These are phyloP conservation scores for Cyclargus thomasi DNA, from an alignment of 1,140 invertebrate genomes.

Conservation along the genomic window DNA sequence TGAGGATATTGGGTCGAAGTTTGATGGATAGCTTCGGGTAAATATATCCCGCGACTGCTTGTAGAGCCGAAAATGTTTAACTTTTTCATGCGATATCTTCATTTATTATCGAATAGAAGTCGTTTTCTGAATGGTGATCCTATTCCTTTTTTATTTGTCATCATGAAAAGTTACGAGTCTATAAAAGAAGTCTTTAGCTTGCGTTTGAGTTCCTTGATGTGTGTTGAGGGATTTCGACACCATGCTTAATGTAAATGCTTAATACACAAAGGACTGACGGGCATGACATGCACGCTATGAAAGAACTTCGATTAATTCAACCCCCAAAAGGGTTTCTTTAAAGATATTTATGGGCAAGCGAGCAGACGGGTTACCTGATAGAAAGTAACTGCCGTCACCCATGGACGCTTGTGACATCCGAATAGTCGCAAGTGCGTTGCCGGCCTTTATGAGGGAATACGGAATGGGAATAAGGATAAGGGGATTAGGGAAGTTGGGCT, in stretches of 20 bases:
- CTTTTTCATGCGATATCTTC: conserved; percentile 1
- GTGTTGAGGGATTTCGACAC: neutral
- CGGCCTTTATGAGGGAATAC: too few relatives aligned
- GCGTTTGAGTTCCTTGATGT: neutral
- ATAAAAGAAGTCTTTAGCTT: neutral
- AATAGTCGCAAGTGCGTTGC: too few relatives aligned
- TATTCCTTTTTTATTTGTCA: neutral
- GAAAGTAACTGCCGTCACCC: too few relatives aligned
- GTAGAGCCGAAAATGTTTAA: conserved; percentile 5
- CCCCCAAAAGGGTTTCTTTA: too few relatives aligned
- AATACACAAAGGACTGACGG: too few relatives aligned
- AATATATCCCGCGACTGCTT: neutral
- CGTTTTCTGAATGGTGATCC: neutral
- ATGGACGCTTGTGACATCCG: too few relatives aligned
- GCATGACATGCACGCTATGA: too few relatives aligned
- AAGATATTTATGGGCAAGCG: too few relatives aligned
- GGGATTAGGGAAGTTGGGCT: too few relatives aligned
- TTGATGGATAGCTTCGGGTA: conserved; percentile 20
- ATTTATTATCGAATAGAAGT: neutral
- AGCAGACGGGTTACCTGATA: too few relatives aligned
- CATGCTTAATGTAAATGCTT: neutral
- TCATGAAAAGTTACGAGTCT: neutral
- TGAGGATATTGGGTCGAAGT: conserved; percentile 19
- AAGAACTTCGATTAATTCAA: too few relatives aligned
- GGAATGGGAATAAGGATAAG: too few relatives aligned